Base-by-base conservation (phyloP, 2,888 invertebrate species). In the Notocelia uddmanniana region DNA sequence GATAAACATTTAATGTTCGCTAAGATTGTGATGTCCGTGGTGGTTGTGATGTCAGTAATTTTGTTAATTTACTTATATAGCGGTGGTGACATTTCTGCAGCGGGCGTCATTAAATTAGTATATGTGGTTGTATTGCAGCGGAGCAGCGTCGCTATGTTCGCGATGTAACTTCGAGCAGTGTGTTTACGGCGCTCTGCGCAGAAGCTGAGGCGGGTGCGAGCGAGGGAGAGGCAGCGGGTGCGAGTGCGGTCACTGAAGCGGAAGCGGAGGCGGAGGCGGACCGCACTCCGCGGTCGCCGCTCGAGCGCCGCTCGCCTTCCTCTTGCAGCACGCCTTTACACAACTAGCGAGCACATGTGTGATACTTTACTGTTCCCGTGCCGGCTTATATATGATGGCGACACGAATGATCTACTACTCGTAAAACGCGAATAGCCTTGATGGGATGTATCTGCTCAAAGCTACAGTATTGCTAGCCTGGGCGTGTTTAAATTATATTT, bases 101-200 rank as follows among this genome's bases (percentile, higher is more conserved):
- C 37, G 13, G 45, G 45, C 8, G 45, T 45, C 13, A 45, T 45
- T 13, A 15, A 57, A 37, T 23, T 21, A 23, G 18, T 11, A 10
- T 21, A 10, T 21, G 19, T 45, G 45, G 37, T 64, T 13, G 45
- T 23, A 26, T 83, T 86, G 41, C 89, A 94, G 94, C 90, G 77
- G 92, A 91, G 84, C 94, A 94, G 85, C 90, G 89, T 62, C 92
- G 91, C 70, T 93, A 86, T 83, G 94, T 92, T 80, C 89, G 85
- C 76, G 94, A 93, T 83, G 89, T 93, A 79, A 87, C 90, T 3
- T 77, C 88, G n/a, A 92, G 91, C 85, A 80, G 79, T 76, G 89
- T 88, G 83, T 87, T 92, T 82, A 76, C 86, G 75, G 83, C 91
- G 69, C 82, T 91, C 81, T 85, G 90, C 55, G 79, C 74, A 48